Evolutionary conservation across 2,797 vertebrate species (phyloP), one percentile per base, ranked within the genome.

Genomic region (Emydoidea blandingii): DNA sequence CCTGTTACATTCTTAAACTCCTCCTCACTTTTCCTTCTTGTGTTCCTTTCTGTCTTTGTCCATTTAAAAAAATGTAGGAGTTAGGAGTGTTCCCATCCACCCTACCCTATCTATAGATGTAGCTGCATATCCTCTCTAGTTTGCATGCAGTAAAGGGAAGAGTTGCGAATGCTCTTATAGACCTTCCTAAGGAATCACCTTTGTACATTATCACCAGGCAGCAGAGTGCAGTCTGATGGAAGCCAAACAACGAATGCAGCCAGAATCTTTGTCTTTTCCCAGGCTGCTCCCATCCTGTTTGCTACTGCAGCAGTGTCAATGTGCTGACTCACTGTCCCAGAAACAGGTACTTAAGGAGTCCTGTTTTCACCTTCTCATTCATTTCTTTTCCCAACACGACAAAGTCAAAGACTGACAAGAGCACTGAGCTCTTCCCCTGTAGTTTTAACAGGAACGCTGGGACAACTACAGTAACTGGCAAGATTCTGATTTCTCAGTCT

Each of bases 321-420:
- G 31, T 52, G 41, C 25, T 0, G 0, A 12, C 18, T 21, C 7
- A 12, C 0, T 4, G n/a, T 81, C 23, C 34, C 15, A 79, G 19
- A 15, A 62, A 10, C 0, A 0, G 0, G 0, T 59, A 27, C 0
- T 0, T 11, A 93, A 9, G 7, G 4, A 89, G 29, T 21, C 5
- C 25, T 29, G 62, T 5, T 56, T 49, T 72, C 88, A 49, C 2
- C 34, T 23, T 21, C 50, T 49, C 31, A n/a, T 21, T 34, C 19
- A 53, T 34, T 8, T 44, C 21, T 47, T 47, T 76, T 21, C 41
- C 10, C 23, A 25, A 12, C 41, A 25, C 11, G 6, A 41, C 4
- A 3, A 34, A 52, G 78, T 23, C 29, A 56, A 6, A 52, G 47
- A 19, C 78, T 16, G 31, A 50, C 31, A 52, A 52, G 78, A 52